These are phyloP conservation scores for Eristalinus aeneus DNA, from an alignment of 2,888 invertebrate genomes.

Conservation along the genomic window DNA sequence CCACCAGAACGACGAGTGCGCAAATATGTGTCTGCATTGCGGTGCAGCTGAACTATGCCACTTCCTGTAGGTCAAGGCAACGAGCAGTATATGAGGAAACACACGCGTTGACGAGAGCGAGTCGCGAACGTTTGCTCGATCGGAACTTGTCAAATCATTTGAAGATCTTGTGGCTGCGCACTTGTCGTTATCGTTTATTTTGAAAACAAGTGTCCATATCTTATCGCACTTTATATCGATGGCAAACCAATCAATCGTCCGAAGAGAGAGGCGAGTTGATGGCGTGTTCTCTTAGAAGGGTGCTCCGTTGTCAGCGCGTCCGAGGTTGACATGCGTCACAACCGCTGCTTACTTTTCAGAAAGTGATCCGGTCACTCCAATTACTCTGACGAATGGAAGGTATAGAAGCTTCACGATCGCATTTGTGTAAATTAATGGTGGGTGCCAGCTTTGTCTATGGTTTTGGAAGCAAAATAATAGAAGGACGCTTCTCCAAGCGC, in stretches of 20 bases:
- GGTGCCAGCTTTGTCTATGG: too few relatives aligned
- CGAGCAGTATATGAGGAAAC: background rate
- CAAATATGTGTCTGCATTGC: background rate
- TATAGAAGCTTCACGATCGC: too few relatives aligned
- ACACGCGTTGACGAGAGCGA: background rate
- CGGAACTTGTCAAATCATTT: conserved; percentile 43
- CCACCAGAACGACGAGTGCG: background rate
- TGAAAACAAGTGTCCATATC: conserved; percentile 17
- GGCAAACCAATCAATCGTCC: conserved; percentile 1
- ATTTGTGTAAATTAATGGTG: too few relatives aligned
- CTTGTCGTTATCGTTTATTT: conserved; percentile 34
- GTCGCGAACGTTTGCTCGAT: conserved; percentile 15
- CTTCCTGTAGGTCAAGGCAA: background rate
- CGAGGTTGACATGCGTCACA: background rate
- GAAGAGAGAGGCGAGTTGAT: conserved; percentile 19
- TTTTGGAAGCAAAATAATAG: too few relatives aligned
- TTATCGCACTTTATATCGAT: conserved; percentile 41
- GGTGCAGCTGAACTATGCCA: background rate
- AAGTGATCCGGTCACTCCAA: conserved; percentile 1
- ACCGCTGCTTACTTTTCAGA: background rate
- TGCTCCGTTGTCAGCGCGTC: background rate
- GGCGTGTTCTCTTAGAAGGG: conserved; percentile 10
- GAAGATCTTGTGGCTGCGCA: conserved; percentile 8
- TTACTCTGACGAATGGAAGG: too few relatives aligned
- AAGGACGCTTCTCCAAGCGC: too few relatives aligned